Base-by-base conservation (phyloP, 2,797 vertebrate species). In the Toxotes lorentzi region DNA sequence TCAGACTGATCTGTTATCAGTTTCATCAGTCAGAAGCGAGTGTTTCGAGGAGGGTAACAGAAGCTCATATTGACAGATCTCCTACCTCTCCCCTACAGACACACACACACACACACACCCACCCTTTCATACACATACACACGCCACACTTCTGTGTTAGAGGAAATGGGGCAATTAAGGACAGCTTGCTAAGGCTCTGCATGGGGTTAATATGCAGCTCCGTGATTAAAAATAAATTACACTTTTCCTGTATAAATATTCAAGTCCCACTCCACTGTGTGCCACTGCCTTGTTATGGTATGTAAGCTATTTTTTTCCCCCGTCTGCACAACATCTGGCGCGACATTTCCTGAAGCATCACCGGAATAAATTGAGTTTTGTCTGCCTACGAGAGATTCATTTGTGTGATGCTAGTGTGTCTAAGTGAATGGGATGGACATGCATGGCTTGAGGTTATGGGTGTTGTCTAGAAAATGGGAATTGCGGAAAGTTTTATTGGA, bases 191-290 rank as follows among this genome's bases (percentile, higher is more conserved):
- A 87, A 82, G 60, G 81, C 95, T 84, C 95, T 87, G 94, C 95
- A 94, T 95, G 95, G 94, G 95, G 95, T 95, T 96, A 95, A 95
- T 96, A 94, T 92, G 92, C 73, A 19, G 86, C 93, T 89, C 91
- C 92, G 85, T 95, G 95, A 95, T 96, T 95, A 95, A 95, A 95
- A 95, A 95, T 95, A 94, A 95, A 95, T 95, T 94, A 95, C 92
- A 94, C 92, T 94, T 94, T 94, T 94, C 92, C 93, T 92, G 91
- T 93, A 95, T 95, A 95, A 94, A 95, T 95, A 93, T 94, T 94
- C 93, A 93, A 90, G 85, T 92, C 91, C 87, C 90, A 82, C 89
- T 91, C 81, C 75, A 78, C 84, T 87, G 89, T 93, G 90, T 89
- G 89, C 87, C 80, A 48, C 82, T 84, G 90, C 83, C 85, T 93